A percentile compares a stretch with the other conserved stretches of the same genome.
phyloP scores from a whole-genome alignment of 2,888 invertebrate genomes.

The Chaitophorus viminalis region DNA sequence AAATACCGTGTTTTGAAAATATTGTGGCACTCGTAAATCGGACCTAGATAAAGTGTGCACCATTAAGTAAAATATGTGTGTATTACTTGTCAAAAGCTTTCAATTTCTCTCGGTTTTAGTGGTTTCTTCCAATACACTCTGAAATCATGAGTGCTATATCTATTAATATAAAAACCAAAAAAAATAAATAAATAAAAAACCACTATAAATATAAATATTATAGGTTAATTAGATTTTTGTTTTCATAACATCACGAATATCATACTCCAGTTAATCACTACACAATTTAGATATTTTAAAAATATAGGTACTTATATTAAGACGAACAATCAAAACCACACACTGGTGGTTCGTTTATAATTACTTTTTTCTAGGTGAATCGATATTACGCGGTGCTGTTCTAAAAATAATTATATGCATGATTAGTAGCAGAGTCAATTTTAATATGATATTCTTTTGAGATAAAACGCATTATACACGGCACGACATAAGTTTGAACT shows the following conservation, averaged over 20 bases:
- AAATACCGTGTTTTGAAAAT: slow-evolving; percentile 10
- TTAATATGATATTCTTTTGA: not conserved
- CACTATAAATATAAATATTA: no score
- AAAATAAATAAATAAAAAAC: no score
- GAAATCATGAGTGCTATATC: no score
- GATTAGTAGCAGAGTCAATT: not conserved
- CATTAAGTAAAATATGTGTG: slow-evolving; percentile 14
- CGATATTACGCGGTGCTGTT: not conserved
- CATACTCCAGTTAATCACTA: no score
- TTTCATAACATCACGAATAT: no score
- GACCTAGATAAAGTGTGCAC: slow-evolving; percentile 35
- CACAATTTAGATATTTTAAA: no score
- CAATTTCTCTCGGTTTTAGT: not conserved
- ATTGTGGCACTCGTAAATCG: slow-evolving; percentile 23
- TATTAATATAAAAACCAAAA: no score
- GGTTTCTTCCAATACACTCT: not conserved
- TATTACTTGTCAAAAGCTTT: slow-evolving; percentile 21
- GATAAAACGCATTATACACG: not conserved
- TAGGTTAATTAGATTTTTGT: no score
- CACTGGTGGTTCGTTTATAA: no score
- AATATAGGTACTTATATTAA: no score
- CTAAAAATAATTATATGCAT: not conserved
- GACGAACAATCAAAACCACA: no score
- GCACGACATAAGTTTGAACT: no score
- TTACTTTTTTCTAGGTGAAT: not conserved